Evolutionary conservation across 2,888 invertebrate species (phyloP).

Genomic region (Myopa testacea): DNA sequence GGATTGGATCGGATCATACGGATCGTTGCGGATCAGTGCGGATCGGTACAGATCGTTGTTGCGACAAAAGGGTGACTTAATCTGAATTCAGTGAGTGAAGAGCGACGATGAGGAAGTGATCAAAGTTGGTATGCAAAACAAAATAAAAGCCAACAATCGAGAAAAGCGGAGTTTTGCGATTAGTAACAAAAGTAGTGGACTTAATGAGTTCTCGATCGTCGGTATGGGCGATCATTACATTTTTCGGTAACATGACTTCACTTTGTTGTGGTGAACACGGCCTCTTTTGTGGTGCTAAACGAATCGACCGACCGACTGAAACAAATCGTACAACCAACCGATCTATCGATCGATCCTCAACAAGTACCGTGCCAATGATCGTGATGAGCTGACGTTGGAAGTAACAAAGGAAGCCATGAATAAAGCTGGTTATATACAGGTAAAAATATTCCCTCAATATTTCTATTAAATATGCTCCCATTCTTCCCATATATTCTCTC

Average conservation of each 20-base stretch:
- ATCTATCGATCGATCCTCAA: background rate
- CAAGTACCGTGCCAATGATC: background rate
- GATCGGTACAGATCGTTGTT: background rate
- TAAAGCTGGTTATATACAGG: too few relatives aligned
- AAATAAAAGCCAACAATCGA: background rate
- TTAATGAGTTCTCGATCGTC: conserved; percentile 40
- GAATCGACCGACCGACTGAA: background rate
- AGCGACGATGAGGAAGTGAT: conserved; percentile 13
- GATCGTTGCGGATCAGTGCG: background rate
- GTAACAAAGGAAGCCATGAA: background rate
- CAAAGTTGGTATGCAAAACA: conserved; percentile 7
- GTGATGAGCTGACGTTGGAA: conserved; percentile 16
- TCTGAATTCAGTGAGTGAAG: background rate
- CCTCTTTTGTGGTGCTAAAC: background rate
- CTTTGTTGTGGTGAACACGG: background rate
- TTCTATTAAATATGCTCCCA: too few relatives aligned
- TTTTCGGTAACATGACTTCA: conserved; percentile 42
- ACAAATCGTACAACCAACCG: background rate
- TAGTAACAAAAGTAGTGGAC: conserved; percentile 4
- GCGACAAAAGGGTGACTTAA: background rate
- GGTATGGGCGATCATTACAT: conserved; percentile 44
- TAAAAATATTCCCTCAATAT: too few relatives aligned
- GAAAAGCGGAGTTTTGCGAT: background rate
- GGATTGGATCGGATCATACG: too few relatives aligned
- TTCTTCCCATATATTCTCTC: too few relatives aligned